Conservation (phyloP, 2,888 invertebrate species). For the Heteromyza rotundicornis region DNA sequence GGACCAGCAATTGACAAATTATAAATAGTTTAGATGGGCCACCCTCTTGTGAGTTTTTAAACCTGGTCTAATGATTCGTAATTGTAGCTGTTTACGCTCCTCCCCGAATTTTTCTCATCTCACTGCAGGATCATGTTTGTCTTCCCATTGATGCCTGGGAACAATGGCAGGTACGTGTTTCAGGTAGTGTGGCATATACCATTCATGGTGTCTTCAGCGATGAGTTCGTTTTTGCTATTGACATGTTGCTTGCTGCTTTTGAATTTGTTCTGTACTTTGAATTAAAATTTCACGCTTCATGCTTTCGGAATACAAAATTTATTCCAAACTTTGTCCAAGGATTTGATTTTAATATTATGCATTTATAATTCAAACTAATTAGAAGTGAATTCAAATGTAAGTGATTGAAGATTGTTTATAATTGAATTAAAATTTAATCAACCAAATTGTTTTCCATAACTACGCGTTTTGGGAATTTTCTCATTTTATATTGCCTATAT, state of each 20-base stretch:
- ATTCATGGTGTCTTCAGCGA: neutral
- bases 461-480: too few species aligned
- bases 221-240: too few species aligned
- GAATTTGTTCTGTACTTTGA: neutral
- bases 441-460: too few species aligned
- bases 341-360: too few species aligned
- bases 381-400: too few species aligned
- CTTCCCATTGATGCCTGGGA: neutral
- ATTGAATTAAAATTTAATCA: too few species aligned
- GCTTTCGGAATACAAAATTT: neutral
- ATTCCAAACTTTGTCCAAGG: neutral
- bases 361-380: too few species aligned
- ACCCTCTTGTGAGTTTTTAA: neutral
- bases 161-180: conserved; percentile 22
- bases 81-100: conserved; percentile 54
- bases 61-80: conserved; percentile 40
- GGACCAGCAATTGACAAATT: conserved; percentile 24
- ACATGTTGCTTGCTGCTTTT: too few species aligned
- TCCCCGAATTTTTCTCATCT: conserved; percentile 37
- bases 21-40: conserved; percentile 7
- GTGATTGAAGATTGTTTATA: too few species aligned
- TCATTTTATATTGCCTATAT: too few species aligned
- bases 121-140: conserved; percentile 18
- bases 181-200: neutral
- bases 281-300: conserved; percentile 10